These are phyloP conservation scores for Drosophila trapezifrons DNA, from an alignment of 1,140 invertebrate genomes.

Conservation along the genomic window DNA sequence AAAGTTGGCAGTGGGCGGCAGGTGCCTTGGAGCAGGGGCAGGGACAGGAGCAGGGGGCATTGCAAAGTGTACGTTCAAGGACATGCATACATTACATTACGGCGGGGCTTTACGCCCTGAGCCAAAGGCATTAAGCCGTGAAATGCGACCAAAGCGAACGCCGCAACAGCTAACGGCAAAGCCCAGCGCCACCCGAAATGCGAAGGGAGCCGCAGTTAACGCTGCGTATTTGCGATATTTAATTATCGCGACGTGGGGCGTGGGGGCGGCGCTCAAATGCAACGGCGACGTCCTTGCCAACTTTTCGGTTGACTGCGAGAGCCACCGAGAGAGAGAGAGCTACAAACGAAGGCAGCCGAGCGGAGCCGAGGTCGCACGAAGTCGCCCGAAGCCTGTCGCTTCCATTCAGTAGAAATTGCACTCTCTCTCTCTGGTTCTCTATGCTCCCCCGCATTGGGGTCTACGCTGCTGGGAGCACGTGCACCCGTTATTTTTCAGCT, in stretches of 20 bases:
- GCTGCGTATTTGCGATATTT: constrained; percentile 62
- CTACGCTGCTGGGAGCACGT: constrained; percentile 49
- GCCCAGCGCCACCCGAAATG: neutral
- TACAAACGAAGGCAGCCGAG: constrained; percentile 8
- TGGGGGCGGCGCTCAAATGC: constrained; percentile 26
- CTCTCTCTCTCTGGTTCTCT: constrained; percentile 17
- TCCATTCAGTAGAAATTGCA: constrained; percentile 21
- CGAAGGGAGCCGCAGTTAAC: constrained; percentile 16
- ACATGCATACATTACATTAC: constrained; percentile 45
- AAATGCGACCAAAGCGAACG: constrained; percentile 39
- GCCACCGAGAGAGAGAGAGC: constrained; percentile 19
- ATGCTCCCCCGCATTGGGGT: constrained; percentile 10
- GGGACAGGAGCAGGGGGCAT: no score
- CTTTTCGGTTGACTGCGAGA: constrained; percentile 34
- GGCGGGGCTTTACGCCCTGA: constrained; percentile 32
- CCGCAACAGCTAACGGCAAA: constrained; percentile 8
- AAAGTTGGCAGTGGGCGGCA: constrained; percentile 1
- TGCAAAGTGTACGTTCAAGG: constrained; percentile 54
- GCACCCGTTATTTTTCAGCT: constrained; percentile 39
- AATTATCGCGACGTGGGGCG: constrained; percentile 21
- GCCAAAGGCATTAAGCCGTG: constrained; percentile 51
- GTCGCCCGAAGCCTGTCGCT: constrained; percentile 23
- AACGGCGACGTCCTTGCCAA: constrained; percentile 58
- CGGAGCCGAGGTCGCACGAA: constrained; percentile 1
- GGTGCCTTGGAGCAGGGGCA: constrained; percentile 1